Conservation (phyloP, 2,113 vertebrate species). For the Oreocharis arfaki region DNA sequence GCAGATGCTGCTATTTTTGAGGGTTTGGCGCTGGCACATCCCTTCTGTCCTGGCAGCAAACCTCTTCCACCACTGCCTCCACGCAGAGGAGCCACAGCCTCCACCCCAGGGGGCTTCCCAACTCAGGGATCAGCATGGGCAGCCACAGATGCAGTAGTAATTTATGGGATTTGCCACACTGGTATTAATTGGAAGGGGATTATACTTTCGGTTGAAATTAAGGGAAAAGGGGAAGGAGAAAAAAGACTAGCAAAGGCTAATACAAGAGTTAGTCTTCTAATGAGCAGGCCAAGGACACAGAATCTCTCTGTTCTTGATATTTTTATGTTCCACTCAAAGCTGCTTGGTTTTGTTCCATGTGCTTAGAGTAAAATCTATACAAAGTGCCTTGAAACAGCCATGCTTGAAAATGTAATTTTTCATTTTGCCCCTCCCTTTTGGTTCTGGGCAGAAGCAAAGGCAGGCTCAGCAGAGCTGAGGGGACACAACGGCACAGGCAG, state of each 20-base stretch:
- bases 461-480: background rate
- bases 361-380: background rate
- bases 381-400: background rate
- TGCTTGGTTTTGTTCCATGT: background rate
- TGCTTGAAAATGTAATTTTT: background rate
- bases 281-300: background rate
- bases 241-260: background rate
- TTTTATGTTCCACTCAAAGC: background rate
- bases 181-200: background rate
- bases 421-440: background rate
- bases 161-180: background rate
- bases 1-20: background rate
- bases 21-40: background rate
- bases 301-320: background rate
- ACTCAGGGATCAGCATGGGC: background rate
- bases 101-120: background rate
- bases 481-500: rapidly evolving
- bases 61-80: background rate
- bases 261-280: background rate
- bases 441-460: background rate
- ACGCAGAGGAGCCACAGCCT: background rate
- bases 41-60: background rate
- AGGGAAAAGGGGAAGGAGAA: background rate
- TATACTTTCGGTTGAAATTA: background rate
- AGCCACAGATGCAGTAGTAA: background rate